Evolutionary conservation across 2,888 invertebrate genomes (phyloP).

Genomic region (Tuberolachnus salignus): DNA sequence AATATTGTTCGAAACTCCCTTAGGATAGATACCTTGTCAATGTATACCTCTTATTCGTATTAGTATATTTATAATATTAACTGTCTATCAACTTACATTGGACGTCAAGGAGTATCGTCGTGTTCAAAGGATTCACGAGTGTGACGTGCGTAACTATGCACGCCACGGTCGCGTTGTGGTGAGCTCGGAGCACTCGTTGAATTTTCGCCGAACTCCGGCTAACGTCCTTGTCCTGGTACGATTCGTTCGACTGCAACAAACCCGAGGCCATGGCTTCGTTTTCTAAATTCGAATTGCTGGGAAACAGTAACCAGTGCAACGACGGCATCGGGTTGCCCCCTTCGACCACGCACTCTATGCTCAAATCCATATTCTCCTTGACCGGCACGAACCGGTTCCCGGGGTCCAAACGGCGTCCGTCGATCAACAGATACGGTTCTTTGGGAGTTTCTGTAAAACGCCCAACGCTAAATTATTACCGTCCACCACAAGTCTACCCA

Average conservation of each 20-base stretch:
- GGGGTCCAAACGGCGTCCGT: conserved; percentile 81
- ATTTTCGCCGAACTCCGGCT: conserved; percentile 70
- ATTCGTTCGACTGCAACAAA: conserved; percentile 54
- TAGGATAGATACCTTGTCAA: too few species aligned
- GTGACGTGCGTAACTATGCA: conserved; percentile 79
- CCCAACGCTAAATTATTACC: too few species aligned
- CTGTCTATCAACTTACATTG: conserved; percentile 68
- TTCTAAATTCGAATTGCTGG: conserved; percentile 60
- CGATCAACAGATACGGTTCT: conserved; percentile 83
- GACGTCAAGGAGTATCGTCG: conserved; percentile 70
- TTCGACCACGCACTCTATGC: conserved; percentile 84
- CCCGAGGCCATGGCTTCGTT: conserved; percentile 61
- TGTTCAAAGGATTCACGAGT: conserved; percentile 67
- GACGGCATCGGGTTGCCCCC: conserved; percentile 76
- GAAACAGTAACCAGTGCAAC: conserved; percentile 67
- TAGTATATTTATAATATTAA: too few species aligned
- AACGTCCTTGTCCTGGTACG: conserved; percentile 44
- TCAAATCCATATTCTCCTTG: conserved; percentile 81
- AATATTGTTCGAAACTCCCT: too few species aligned
- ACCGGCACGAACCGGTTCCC: conserved; percentile 88
- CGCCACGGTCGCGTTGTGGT: conserved; percentile 84
- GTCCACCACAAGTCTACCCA: too few species aligned
- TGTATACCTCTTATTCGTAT: too few species aligned
- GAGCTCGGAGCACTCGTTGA: conserved; percentile 77
- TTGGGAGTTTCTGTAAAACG: conserved; percentile 74